Evolutionary conservation across 2,113 vertebrate genomes (phyloP), one percentile per base, ranked within the genome.

Genomic region (Progne subis): DNA sequence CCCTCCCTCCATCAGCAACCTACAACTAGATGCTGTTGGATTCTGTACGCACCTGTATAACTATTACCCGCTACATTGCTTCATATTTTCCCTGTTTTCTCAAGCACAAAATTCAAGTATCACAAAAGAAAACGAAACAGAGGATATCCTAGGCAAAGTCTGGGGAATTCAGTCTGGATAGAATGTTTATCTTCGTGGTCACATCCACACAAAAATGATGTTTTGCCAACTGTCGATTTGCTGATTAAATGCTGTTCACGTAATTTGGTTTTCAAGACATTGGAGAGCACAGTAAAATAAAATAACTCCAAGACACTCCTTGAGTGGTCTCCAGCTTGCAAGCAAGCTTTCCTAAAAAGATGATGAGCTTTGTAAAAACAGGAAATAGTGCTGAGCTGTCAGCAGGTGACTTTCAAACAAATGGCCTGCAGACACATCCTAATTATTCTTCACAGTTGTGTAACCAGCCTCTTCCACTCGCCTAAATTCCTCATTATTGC

Each of bases 351-450:
- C 37, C 47, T 71, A 52, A 71, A 81, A 74, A 57, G 26, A 52
- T 61, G 53, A 82, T 52, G 20, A 83, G 56, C 29, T 88, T 70
- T 78, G 50, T 76, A 41, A 61, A 79, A 86, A 74, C 10, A 86
- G 47, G 29, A 70, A 70, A 37, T 12, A 14, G n/a, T 18, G 16
- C 31, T 92, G 81, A 79, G 56, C 56, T 78, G 29, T 75, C 64
- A 75, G 55, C 80, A 91, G 83, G 49, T 76, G 41, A 67, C 56
- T 64, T 41, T 19, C 23, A 91, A 81, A 92, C 55, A 88, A 80
- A 37, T 2, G 18, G 63, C 29, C 60, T 67, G 43, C 2, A 82
- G 39, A 60, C 80, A 70, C 43, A 74, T 32, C 49, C 55, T 41
- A 60, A 89, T 71, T 75, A 26, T 31, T 61, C 64, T 84, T 52